A percentile compares a stretch with the other conserved stretches of the same genome.
Conservation (phyloP, 2,797 vertebrate species). For the Gadopsis bispinosus region DNA sequence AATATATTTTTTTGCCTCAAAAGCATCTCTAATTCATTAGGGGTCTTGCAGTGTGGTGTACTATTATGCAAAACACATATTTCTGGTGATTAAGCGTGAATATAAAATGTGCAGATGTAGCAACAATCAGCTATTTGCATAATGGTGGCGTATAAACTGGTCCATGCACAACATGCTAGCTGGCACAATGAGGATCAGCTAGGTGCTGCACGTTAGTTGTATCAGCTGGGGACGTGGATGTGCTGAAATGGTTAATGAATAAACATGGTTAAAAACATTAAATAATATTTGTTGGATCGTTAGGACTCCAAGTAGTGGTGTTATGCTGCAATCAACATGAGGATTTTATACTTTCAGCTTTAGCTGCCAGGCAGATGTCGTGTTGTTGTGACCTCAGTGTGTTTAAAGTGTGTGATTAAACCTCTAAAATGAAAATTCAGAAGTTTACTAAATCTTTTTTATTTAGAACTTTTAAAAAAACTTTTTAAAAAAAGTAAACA, state of each 20-base stretch:
- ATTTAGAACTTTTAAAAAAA: conserved; percentile 67
- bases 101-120: conserved; percentile 21
- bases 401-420: not conserved
- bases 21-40: conserved; percentile 9
- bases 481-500: conserved; percentile 63
- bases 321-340: not conserved
- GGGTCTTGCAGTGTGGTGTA: not conserved
- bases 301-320: not conserved
- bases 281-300: not conserved
- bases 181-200: conserved; percentile 13
- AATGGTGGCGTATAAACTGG: conserved; percentile 13
- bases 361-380: not conserved
- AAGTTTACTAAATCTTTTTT: conserved; percentile 59
- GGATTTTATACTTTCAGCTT: not conserved
- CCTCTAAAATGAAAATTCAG: conserved; percentile 6
- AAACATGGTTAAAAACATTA: not conserved
- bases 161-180: conserved; percentile 25
- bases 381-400: conserved; percentile 17
- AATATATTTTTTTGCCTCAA: not conserved
- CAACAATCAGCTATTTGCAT: conserved; percentile 35
- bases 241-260: conserved; percentile 7
- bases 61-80: conserved; percentile 16
- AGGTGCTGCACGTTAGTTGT: conserved; percentile 15
- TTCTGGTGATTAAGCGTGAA: conserved; percentile 8
- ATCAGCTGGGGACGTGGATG: conserved; percentile 39